These are phyloP conservation scores for Paramormyrops hopkinsi DNA, from an alignment of 2,797 vertebrate genomes.

Conservation along the genomic window DNA sequence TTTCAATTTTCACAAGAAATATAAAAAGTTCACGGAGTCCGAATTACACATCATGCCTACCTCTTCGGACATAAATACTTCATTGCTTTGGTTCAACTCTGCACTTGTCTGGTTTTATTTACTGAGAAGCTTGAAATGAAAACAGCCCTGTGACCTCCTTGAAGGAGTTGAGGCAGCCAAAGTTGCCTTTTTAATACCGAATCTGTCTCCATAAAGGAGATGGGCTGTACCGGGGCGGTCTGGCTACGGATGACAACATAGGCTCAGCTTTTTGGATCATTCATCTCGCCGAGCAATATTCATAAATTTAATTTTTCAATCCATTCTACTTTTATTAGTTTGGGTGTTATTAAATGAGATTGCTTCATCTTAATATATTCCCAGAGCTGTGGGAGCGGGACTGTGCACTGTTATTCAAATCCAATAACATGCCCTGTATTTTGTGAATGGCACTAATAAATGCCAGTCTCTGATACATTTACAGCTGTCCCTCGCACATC, in stretches of 20 bases:
- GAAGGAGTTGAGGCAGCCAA: neutral
- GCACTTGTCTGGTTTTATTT: neutral
- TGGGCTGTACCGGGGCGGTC: slow-evolving; percentile 43
- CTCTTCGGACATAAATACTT: neutral
- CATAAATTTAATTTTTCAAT: slow-evolving; percentile 98
- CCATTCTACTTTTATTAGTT: slow-evolving; percentile 99
- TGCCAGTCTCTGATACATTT: slow-evolving; percentile 95
- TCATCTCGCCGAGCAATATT: slow-evolving; percentile 94
- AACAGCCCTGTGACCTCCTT: slow-evolving; percentile 10
- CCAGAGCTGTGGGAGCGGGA: slow-evolving; percentile 77
- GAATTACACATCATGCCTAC: neutral
- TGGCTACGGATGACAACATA: slow-evolving; percentile 75
- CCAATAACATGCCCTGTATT: slow-evolving; percentile 99
- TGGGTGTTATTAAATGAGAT: slow-evolving; percentile 99
- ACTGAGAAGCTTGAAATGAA: neutral
- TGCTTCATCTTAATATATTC: slow-evolving; percentile 99
- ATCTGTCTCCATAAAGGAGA: neutral
- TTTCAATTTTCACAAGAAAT: neutral
- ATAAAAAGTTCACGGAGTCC: neutral
- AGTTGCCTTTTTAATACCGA: slow-evolving; percentile 1
- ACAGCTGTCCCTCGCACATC: slow-evolving; percentile 76
- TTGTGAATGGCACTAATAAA: slow-evolving; percentile 98
- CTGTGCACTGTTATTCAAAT: slow-evolving; percentile 99
- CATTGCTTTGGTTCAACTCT: neutral
- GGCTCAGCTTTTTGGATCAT: slow-evolving; percentile 76